Evolutionary conservation across 2,113 vertebrate species (phyloP).

Genomic region (Scortum barcoo): DNA sequence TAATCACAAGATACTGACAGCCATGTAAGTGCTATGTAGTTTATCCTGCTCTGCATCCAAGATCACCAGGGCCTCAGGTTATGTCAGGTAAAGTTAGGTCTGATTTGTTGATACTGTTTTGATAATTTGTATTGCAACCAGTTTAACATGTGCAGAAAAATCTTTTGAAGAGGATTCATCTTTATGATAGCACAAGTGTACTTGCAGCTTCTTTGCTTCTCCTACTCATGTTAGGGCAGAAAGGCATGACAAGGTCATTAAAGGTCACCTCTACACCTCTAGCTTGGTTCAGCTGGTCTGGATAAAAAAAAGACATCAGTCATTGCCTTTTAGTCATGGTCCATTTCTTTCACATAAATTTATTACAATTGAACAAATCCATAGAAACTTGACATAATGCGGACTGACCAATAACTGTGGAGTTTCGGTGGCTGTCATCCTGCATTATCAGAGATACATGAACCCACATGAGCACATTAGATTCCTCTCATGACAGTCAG

Average conservation of each 20-base stretch:
- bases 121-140: not conserved
- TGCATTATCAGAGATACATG: not conserved
- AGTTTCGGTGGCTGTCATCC: not conserved
- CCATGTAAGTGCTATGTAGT: constrained; percentile 15
- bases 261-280: not conserved
- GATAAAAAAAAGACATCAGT: too few relatives aligned
- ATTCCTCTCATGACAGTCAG: not conserved
- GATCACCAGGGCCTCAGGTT: not conserved
- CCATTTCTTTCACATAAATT: too few relatives aligned
- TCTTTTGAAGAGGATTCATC: too few relatives aligned
- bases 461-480: not conserved
- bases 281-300: not conserved
- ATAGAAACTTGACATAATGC: too few relatives aligned
- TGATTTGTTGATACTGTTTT: not conserved
- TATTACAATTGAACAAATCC: too few relatives aligned
- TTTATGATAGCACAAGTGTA: too few relatives aligned
- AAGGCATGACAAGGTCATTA: too few relatives aligned
- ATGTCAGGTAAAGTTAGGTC: not conserved
- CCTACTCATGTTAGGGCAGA: too few relatives aligned
- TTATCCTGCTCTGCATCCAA: constrained; percentile 20
- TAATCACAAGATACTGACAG: constrained; percentile 43
- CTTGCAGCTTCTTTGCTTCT: too few relatives aligned
- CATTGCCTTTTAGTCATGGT: too few relatives aligned
- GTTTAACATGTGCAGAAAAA: not conserved
- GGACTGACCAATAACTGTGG: not conserved